A percentile compares a stretch with the other conserved stretches of the same genome.
Conservation (phyloP, 2,113 vertebrate species). For the Onychostruthus taczanowskii region DNA sequence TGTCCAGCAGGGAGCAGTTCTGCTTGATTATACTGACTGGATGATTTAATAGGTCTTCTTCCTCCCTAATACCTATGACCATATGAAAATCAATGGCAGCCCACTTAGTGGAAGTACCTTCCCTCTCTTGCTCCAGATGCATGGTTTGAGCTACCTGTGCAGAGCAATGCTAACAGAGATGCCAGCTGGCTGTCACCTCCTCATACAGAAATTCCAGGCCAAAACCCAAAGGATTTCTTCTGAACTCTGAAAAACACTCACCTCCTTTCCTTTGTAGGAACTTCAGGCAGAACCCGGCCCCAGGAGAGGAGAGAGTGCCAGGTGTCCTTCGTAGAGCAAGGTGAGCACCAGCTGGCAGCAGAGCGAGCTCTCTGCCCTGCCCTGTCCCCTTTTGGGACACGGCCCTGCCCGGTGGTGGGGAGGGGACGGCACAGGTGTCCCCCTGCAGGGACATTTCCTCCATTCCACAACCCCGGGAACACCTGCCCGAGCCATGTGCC, state of each 20-base stretch:
- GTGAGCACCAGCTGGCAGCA: background rate
- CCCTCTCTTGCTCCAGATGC: background rate
- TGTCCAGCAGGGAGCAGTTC: constrained; percentile 42
- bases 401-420: background rate
- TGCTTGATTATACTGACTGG: constrained; percentile 22
- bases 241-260: background rate
- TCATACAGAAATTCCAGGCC: background rate
- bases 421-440: background rate
- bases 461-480: background rate
- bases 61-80: constrained; percentile 25
- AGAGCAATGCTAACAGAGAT: background rate
- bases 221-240: background rate
- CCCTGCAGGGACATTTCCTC: background rate
- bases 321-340: background rate
- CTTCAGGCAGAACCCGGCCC: background rate
- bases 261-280: background rate
- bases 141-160: background rate
- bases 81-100: constrained; percentile 47
- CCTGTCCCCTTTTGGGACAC: background rate
- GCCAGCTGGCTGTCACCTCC: rapidly evolving
- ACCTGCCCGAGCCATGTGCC: background rate
- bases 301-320: background rate
- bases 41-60: constrained; percentile 44
- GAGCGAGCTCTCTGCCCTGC: background rate
- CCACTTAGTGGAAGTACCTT: constrained; percentile 37